Evolutionary conservation across 2,113 vertebrate species (phyloP).

Genomic region (Brienomyrus brachyistius): DNA sequence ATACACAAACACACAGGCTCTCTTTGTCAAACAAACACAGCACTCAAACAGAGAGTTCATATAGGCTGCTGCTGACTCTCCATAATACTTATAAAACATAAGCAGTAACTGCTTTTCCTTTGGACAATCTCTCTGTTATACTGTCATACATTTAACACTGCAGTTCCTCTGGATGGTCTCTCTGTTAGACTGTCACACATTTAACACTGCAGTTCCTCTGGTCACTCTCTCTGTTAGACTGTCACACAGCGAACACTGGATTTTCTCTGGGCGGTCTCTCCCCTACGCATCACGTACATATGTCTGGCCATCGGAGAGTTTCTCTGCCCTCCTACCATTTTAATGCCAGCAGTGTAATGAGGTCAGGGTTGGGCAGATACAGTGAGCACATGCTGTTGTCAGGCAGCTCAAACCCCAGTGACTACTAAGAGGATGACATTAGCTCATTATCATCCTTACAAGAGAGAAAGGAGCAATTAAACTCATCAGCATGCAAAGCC

Average conservation of each 20-base stretch:
- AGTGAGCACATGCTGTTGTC: background rate
- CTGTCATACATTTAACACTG: too few species aligned
- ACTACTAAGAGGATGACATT: background rate
- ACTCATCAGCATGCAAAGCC: constrained; percentile 9
- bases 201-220: background rate
- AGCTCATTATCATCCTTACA: constrained; percentile 11
- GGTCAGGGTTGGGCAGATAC: background rate
- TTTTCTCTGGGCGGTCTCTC: background rate
- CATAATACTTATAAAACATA: background rate
- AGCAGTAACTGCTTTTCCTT: background rate
- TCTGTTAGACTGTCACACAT: background rate
- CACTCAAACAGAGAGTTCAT: background rate
- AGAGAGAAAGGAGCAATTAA: constrained; percentile 6
- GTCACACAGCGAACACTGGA: background rate
- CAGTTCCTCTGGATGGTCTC: background rate
- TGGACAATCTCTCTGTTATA: background rate
- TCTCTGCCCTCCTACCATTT: background rate
- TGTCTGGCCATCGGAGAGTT: background rate
- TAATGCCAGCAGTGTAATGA: background rate
- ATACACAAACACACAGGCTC: constrained; percentile 4
- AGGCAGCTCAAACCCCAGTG: background rate
- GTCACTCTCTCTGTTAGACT: background rate
- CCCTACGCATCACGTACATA: background rate
- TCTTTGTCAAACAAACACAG: background rate
- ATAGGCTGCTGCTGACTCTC: background rate